Base-by-base conservation (phyloP, 2,888 invertebrate species). In the Linyphia triangularis region DNA sequence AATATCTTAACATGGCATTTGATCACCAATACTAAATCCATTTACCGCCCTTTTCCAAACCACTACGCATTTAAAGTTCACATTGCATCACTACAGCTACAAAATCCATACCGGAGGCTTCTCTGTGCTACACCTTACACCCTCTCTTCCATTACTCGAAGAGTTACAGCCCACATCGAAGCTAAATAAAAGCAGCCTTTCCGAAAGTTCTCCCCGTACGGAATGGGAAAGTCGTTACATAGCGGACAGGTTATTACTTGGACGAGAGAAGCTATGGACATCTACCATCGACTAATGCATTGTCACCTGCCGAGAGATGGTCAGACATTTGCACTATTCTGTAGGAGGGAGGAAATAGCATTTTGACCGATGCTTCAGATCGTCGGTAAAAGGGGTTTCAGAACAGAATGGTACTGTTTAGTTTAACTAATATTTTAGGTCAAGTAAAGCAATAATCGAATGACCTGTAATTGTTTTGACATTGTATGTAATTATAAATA, bases 221-320 rank as follows among this genome's bases (percentile, higher is more conserved):
- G 70, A 59, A 67, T 28, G 67, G 73, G 5, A 84, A 75, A 65
- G 83, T 75, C 83, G 83, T 84, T 84, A 84, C 75, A n/a, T 26
- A 57, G 83, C 26, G 75, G 72, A 73, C 73, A 75, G 75, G 73
- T 84, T 67, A 75, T 84, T 75, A 73, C 73, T 63, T 43, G 51
- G 19, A 19, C 43, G 22, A 51, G 51, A 51, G 57, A 9, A n/a
- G 33, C 43, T 16, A 33, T 16, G 26, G 33, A n/a, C n/a, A 16
- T 57, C 72, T 19, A 40, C 63, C 63, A 40, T 59, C 79, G 19
- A 51, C 67, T 79, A 81, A 81, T 81, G 79, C 72, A 61, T 82
- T 82, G 82, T 82, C 82, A 82, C 72, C 70, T 67, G 59, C 26
- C 67, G 67, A 51, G 79, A 24, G 33, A 79, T 79, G 70, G 70